Evolutionary conservation across 2,888 invertebrate genomes (phyloP), one percentile per base, ranked within the genome.

Genomic region (Dicycla oo): DNA sequence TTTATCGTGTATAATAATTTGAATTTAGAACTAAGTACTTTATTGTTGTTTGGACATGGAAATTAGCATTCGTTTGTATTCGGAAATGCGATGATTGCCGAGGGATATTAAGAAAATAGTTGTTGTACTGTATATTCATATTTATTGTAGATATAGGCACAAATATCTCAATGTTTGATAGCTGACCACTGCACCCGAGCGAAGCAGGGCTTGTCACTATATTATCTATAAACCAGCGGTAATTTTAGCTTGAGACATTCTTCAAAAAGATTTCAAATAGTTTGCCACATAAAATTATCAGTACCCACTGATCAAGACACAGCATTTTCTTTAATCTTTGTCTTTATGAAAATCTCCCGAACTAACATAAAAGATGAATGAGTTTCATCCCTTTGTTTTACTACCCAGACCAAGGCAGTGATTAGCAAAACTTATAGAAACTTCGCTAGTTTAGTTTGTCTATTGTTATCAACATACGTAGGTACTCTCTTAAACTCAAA

Each of bases 341-440:
- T 71, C 72, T 67, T 53, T 53, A 81, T 70, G 78, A 82, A 69
- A 45, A 73, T 61, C 51, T 56, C 45, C n/a, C 3, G 10, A 82
- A 73, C 54, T 58, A 54, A 66, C 56, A 76, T 75, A 76, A 74
- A 76, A 58, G 67, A 74, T 69, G 64, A 84, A 84, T 75, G 63
- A 70, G 60, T n/a, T 53, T 51, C 62, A 69, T 63, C 74, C 80
- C 77, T 70, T 83, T 82, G 77, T 85, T 60, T 62, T 20, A 57
- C 30, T 8, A 72, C 49, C 69, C 54, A 26, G 62, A n/a, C 75
- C 69, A 26, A n/a, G 15, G 43, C 47, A 54, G 51, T 85, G 83
- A 85, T 83, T 82, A 85, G 56, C 57, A 47, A 73, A 82, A 75
- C 51, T 75, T 82, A 40, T 64, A n/a, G 26, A 69, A 82, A 67